These are phyloP conservation scores for Aphidius gifuensis DNA, from an alignment of 1,140 invertebrate species.

Conservation along the genomic window DNA sequence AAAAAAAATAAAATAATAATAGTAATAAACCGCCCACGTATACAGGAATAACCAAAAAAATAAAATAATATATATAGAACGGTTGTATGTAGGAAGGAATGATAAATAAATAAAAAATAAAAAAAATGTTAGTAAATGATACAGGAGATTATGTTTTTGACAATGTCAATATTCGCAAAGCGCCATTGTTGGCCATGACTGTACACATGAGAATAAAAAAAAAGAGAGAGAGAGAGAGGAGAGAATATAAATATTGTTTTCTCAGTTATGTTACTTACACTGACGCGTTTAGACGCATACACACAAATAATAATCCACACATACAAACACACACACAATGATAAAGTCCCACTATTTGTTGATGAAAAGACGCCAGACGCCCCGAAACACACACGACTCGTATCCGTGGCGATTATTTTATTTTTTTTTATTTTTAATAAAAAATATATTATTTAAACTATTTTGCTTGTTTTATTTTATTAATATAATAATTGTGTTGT, in stretches of 20 bases:
- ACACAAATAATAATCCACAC: constrained; percentile 31
- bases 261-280: constrained; percentile 2
- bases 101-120: constrained; percentile 9
- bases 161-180: constrained; percentile 46
- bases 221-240: neutral
- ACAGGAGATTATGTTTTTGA: constrained; percentile 45
- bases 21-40: constrained; percentile 33
- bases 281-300: constrained; percentile 4
- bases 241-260: neutral
- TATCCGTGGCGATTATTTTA: too few relatives aligned
- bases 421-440: too few relatives aligned
- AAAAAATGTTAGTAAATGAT: constrained; percentile 17
- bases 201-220: constrained; percentile 5
- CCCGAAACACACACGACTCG: too few relatives aligned
- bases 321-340: constrained; percentile 29
- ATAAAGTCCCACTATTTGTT: constrained; percentile 35
- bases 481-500: too few relatives aligned
- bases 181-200: constrained; percentile 45
- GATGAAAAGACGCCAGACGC: constrained; percentile 24
- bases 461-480: too few relatives aligned
- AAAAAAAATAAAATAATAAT: constrained; percentile 6
- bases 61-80: neutral
- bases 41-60: constrained; percentile 31
- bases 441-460: too few relatives aligned
- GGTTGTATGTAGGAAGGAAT: neutral